Conservation (phyloP, 2,888 invertebrate species). For the Tipula lateralis region DNA sequence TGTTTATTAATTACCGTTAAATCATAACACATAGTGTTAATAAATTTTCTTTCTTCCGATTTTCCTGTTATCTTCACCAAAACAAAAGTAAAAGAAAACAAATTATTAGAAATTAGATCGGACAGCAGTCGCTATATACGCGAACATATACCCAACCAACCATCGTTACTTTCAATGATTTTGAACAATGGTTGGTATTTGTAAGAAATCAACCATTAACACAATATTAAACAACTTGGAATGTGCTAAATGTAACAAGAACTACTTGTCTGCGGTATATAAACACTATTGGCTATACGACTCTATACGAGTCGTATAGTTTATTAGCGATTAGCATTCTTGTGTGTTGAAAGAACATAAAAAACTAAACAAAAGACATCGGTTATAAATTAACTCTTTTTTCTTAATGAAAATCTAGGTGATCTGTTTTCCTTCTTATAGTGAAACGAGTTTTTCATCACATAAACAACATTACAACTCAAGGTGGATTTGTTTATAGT, state of each 20-base stretch:
- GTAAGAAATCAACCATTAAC: not conserved
- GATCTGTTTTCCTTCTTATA: not conserved
- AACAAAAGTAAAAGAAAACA: not conserved
- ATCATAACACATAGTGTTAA: not conserved
- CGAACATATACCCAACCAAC: not conserved
- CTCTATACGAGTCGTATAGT: not conserved
- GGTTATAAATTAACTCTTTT: not conserved
- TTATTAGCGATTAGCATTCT: not conserved
- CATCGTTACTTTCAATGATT: not conserved
- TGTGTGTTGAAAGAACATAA: not conserved
- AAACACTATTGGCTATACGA: not conserved
- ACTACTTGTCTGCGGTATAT: not conserved
- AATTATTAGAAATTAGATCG: not conserved
- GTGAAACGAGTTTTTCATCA: not conserved
- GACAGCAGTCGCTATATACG: not conserved
- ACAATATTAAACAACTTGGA: not conserved
- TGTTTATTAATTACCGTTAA: not conserved
- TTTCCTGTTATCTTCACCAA: not conserved
- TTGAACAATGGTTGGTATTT: not conserved
- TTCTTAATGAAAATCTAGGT: not conserved
- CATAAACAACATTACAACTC: not conserved
- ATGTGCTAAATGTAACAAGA: not conserved
- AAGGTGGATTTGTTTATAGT: not conserved
- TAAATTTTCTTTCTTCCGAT: not conserved
- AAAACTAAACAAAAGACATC: not conserved